Evolutionary conservation across 1,140 invertebrate genomes (phyloP).

Genomic region (Ephestia elutella): DNA sequence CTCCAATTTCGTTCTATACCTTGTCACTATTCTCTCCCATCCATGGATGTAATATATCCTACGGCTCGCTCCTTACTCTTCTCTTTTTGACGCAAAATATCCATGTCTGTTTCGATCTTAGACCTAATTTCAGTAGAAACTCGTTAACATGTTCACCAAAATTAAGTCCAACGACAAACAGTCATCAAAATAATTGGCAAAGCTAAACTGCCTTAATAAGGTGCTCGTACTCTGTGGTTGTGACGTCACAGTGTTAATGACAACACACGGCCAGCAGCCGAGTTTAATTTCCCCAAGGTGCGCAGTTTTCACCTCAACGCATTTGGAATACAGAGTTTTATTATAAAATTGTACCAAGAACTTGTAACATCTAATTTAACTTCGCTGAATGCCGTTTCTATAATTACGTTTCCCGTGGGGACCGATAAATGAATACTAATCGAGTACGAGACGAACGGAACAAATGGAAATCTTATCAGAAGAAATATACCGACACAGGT

Average conservation of each 20-base stretch:
- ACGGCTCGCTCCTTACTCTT: too few species aligned
- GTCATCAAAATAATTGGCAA: background rate
- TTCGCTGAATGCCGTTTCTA: slow-evolving; percentile 6
- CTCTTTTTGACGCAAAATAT: too few species aligned
- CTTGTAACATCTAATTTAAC: slow-evolving; percentile 8
- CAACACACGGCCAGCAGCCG: slow-evolving; percentile 34
- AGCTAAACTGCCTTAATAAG: background rate
- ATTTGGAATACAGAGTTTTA: slow-evolving; percentile 23
- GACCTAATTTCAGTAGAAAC: too few species aligned
- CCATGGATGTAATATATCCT: too few species aligned
- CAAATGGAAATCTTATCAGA: background rate
- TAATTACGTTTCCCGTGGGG: background rate
- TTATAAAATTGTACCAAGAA: slow-evolving; percentile 21
- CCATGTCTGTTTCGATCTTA: too few species aligned
- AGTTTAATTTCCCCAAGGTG: slow-evolving; percentile 61
- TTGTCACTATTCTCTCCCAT: too few species aligned
- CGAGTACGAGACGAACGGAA: background rate
- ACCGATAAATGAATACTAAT: slow-evolving; percentile 7
- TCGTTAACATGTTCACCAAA: too few species aligned
- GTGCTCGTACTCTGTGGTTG: slow-evolving; percentile 8
- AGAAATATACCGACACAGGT: background rate
- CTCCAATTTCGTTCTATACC: too few species aligned
- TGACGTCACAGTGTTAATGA: slow-evolving; percentile 51
- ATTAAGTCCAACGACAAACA: background rate
- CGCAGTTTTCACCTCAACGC: slow-evolving; percentile 32